Percentiles rank a stretch among this genome's conserved stretches.
Evolutionary conservation across 2,113 vertebrate species (phyloP).

Genomic region (Phyllostomus hastatus): DNA sequence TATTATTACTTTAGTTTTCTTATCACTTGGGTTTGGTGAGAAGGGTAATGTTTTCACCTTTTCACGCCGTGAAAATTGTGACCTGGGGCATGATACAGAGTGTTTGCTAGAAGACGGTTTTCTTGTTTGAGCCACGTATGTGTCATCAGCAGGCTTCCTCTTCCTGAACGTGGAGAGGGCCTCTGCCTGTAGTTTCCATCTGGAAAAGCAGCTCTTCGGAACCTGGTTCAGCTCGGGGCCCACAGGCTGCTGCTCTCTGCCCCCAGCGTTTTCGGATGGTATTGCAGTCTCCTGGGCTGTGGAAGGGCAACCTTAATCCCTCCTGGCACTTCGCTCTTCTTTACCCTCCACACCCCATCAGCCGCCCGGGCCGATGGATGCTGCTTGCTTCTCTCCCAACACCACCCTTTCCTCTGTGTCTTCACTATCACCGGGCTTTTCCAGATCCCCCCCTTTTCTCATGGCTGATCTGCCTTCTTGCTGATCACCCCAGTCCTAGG

Average conservation of each 20-base stretch:
- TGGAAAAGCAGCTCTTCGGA: neutral
- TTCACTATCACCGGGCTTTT: neutral
- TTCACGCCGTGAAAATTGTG: neutral
- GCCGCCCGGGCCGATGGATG: neutral
- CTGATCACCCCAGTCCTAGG: too few relatives aligned
- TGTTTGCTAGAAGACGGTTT: neutral
- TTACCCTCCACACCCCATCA: neutral
- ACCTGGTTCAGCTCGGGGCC: neutral
- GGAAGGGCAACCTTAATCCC: neutral
- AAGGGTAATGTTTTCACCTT: neutral
- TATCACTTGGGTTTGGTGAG: neutral
- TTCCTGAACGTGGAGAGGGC: neutral
- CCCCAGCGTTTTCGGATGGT: neutral
- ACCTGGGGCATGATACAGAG: neutral
- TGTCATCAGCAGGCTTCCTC: neutral
- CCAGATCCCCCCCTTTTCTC: neutral
- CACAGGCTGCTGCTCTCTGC: neutral
- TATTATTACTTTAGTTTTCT: neutral
- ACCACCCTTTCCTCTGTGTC: neutral
- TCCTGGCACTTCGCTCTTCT: neutral
- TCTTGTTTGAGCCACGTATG: neutral
- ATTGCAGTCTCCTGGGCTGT: neutral
- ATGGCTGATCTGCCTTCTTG: neutral
- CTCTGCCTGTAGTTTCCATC: neutral
- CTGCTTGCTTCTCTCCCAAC: neutral